Evolutionary conservation across 1,140 invertebrate species (phyloP).

Genomic region (Anoplophora glabripennis): DNA sequence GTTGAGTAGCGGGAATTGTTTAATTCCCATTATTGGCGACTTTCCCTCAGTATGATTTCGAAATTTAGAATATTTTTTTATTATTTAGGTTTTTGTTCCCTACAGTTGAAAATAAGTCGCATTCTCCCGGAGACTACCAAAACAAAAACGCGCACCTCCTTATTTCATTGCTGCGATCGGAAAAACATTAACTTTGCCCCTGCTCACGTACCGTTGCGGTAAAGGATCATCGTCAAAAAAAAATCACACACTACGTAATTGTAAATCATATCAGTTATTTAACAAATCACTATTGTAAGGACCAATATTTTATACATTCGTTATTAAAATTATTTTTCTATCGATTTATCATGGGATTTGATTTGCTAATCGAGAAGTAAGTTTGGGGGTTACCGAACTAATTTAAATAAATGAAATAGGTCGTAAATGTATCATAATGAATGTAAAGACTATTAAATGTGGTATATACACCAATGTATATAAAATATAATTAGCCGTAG

Average conservation of each 20-base stretch:
- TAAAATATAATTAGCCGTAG: conserved; percentile 22
- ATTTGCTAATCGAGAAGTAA: not conserved
- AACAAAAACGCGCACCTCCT: too few relatives aligned
- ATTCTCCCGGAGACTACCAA: too few relatives aligned
- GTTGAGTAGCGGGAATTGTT: too few relatives aligned
- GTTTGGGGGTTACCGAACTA: conserved; percentile 14
- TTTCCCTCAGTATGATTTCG: too few relatives aligned
- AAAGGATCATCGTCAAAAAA: not conserved
- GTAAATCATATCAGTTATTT: conserved; percentile 21
- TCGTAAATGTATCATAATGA: not conserved
- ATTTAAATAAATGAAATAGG: conserved; percentile 6
- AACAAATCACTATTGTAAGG: conserved; percentile 22
- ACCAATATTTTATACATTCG: conserved; percentile 27
- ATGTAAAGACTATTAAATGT: conserved; percentile 26
- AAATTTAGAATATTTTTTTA: too few relatives aligned
- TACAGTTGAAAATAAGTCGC: too few relatives aligned
- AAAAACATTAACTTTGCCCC: not conserved
- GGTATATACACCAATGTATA: conserved; percentile 36
- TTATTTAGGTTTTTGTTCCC: too few relatives aligned
- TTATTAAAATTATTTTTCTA: conserved; percentile 17
- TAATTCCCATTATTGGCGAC: too few relatives aligned
- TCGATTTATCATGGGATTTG: conserved; percentile 10
- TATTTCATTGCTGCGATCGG: not conserved
- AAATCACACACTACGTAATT: conserved; percentile 2
- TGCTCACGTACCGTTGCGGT: too few relatives aligned